These are phyloP conservation scores for Percina caprodes DNA, from an alignment of 2,113 vertebrate genomes.

Conservation along the genomic window DNA sequence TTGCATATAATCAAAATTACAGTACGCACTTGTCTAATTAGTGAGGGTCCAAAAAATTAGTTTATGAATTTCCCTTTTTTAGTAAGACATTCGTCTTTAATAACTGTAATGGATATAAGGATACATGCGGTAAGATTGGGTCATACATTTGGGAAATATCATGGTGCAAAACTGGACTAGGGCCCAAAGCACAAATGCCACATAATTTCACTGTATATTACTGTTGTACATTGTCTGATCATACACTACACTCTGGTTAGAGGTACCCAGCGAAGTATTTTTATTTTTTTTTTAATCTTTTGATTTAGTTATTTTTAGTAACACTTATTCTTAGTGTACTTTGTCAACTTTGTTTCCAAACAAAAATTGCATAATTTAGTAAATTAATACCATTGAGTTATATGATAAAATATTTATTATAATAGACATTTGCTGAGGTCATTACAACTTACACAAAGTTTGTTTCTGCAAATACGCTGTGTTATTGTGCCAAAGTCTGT, in stretches of 20 bases:
- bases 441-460: conserved; percentile 35
- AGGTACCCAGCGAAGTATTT: conserved; percentile 34
- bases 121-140: conserved; percentile 22
- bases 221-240: conserved; percentile 62
- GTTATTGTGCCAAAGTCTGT: conserved; percentile 64
- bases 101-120: neutral
- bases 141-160: conserved; percentile 26
- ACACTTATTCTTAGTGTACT: too few species aligned
- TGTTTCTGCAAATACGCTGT: conserved; percentile 40
- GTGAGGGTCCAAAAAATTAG: conserved; percentile 39
- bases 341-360: neutral
- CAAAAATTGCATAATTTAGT: neutral
- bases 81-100: conserved; percentile 37
- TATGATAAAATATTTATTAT: neutral
- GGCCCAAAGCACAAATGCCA: conserved; percentile 65
- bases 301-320: conserved; percentile 27
- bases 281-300: conserved; percentile 16
- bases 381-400: neutral
- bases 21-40: conserved; percentile 36
- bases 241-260: conserved; percentile 32
- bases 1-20: conserved; percentile 41
- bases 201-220: conserved; percentile 74
- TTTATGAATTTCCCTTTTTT: conserved; percentile 42
- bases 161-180: conserved; percentile 33
- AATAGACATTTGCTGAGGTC: conserved; percentile 38